Conservation (phyloP, 1,140 invertebrate species). For the Bicyclus anynana region DNA sequence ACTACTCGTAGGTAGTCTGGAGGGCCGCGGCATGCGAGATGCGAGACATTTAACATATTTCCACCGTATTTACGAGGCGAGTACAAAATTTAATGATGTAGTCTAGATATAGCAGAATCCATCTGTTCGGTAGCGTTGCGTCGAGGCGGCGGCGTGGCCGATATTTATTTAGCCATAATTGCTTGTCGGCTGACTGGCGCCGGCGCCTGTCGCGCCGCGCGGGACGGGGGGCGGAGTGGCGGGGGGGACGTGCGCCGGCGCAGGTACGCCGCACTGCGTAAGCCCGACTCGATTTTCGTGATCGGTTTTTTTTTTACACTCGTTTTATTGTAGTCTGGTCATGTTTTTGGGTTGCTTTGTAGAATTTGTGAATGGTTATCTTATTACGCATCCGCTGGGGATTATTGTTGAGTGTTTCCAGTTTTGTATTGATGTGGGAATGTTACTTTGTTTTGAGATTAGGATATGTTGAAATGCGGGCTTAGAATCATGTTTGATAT, state of each 20-base stretch:
- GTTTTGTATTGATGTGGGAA: conserved; percentile 8
- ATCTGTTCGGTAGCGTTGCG: conserved; percentile 53
- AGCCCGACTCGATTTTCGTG: conserved; percentile 62
- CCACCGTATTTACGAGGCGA: conserved; percentile 4
- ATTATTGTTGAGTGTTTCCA: conserved; percentile 11
- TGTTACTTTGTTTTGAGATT: not conserved
- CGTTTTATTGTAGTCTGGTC: conserved; percentile 54
- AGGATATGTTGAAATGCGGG: too few relatives aligned
- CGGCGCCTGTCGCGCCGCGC: conserved; percentile 64
- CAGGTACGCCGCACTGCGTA: conserved; percentile 58
- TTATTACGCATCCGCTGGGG: conserved; percentile 34
- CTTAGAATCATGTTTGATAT: too few relatives aligned
- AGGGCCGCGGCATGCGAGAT: not conserved
- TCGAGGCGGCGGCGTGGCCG: conserved; percentile 58
- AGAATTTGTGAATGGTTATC: conserved; percentile 65
- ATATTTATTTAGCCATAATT: conserved; percentile 77
- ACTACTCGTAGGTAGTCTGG: not conserved
- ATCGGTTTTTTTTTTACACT: conserved; percentile 60
- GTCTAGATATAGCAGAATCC: conserved; percentile 55
- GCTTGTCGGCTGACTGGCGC: conserved; percentile 67
- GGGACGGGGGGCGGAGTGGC: conserved; percentile 32
- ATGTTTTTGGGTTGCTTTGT: conserved; percentile 64
- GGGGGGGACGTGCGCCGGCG: conserved; percentile 41
- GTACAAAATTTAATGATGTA: conserved; percentile 52
- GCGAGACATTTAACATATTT: not conserved